Evolutionary conservation across 1,140 invertebrate genomes (phyloP).

Genomic region (Augochlora pura): DNA sequence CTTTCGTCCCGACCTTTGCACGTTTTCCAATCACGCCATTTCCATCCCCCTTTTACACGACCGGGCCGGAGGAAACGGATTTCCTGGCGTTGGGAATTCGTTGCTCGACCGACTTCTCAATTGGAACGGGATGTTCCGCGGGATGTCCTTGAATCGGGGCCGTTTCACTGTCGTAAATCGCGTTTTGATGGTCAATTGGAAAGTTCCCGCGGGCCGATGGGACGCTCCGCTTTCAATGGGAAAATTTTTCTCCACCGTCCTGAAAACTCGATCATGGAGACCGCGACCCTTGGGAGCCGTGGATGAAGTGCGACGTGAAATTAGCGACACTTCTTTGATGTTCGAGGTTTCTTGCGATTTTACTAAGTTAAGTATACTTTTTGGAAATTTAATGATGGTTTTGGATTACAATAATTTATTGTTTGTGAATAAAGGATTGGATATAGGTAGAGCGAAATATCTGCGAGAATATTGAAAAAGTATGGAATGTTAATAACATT

Average conservation of each 20-base stretch:
- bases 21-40: slow-evolving; percentile 77
- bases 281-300: no score
- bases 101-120: slow-evolving; percentile 25
- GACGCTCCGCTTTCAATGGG: background rate
- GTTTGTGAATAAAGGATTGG: no score
- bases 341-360: no score
- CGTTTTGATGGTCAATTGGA: background rate
- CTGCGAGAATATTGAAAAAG: no score
- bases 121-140: slow-evolving; percentile 16
- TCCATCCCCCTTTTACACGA: slow-evolving; percentile 51
- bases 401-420: no score
- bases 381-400: no score
- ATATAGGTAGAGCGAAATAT: no score
- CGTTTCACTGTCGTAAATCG: slow-evolving; percentile 3
- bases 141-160: slow-evolving; percentile 13
- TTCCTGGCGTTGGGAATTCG: slow-evolving; percentile 58
- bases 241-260: background rate
- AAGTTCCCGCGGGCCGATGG: background rate
- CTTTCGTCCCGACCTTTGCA: slow-evolving; percentile 65
- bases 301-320: no score
- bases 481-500: no score
- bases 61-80: slow-evolving; percentile 58
- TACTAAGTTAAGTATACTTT: no score
- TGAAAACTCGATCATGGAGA: background rate
- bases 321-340: no score